Percentiles rank a stretch among this genome's conserved stretches.
Evolutionary conservation across 2,113 vertebrate species (phyloP).

Genomic region (Balaenoptera acutorostrata): DNA sequence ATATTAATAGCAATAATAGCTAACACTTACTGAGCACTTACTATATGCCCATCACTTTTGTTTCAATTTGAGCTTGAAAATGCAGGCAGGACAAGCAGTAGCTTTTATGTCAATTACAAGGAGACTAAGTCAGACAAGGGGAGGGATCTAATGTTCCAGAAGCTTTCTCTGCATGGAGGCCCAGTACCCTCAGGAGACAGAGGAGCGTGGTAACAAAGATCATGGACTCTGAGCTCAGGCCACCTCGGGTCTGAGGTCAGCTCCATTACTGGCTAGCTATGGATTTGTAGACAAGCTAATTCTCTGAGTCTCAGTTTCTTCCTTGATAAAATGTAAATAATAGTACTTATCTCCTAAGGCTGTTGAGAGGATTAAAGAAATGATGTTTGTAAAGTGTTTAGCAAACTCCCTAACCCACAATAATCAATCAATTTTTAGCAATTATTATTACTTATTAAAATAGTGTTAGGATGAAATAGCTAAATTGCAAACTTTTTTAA

Average conservation of each 20-base stretch:
- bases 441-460: constrained; percentile 6
- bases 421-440: background rate
- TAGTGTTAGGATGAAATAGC: constrained; percentile 21
- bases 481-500: constrained; percentile 17
- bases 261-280: background rate
- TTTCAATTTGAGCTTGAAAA: constrained; percentile 42
- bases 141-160: background rate
- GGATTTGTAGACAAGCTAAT: constrained; percentile 5
- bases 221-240: background rate
- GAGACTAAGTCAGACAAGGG: background rate
- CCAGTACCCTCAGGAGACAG: background rate
- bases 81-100: background rate
- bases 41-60: background rate
- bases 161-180: background rate
- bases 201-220: background rate
- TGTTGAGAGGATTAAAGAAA: constrained; percentile 16
- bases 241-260: background rate
- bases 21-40: constrained; percentile 40
- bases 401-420: background rate
- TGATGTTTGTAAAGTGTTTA: background rate
- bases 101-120: constrained; percentile 15
- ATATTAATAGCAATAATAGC: constrained; percentile 57
- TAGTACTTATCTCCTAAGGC: background rate
- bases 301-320: constrained; percentile 21
- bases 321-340: constrained; percentile 18